Percentiles rank a stretch among this genome's conserved stretches.
These are phyloP conservation scores for Lordiphosa fenestrarum DNA, from an alignment of 2,888 invertebrate species.

Conservation along the genomic window DNA sequence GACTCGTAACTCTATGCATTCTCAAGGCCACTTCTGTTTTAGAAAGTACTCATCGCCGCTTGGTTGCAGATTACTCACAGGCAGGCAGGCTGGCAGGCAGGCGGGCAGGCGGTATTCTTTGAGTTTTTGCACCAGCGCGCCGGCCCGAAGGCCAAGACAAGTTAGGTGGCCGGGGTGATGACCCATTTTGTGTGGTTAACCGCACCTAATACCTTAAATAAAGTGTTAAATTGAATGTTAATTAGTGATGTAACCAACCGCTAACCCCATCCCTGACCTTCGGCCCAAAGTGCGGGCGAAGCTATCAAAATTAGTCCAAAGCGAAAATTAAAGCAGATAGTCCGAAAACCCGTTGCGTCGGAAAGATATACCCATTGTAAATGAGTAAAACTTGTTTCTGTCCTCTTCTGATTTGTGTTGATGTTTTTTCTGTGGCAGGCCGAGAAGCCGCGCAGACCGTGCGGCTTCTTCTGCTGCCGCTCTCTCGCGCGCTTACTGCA, in stretches of 20 bases:
- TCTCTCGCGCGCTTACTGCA: conserved; percentile 6
- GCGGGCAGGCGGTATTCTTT: conserved; percentile 7
- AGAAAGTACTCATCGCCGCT: conserved; percentile 42
- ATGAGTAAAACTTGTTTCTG: conserved; percentile 70
- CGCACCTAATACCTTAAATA: conserved; percentile 23
- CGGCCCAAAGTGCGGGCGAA: no score
- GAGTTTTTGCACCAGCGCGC: neutral
- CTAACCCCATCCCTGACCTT: neutral
- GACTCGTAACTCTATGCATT: conserved; percentile 44
- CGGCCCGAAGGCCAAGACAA: conserved; percentile 15
- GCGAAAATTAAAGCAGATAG: conserved; percentile 10
- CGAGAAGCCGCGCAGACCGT: neutral
- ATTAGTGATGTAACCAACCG: conserved; percentile 19
- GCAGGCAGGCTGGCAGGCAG: no score
- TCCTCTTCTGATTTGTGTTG: conserved; percentile 10
- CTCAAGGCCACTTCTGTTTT: conserved; percentile 55
- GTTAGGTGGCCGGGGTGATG: neutral
- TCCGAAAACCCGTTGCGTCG: conserved; percentile 35
- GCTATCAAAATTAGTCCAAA: conserved; percentile 1
- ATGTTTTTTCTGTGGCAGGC: neutral
- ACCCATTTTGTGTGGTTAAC: conserved; percentile 14
- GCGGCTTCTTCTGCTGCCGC: conserved; percentile 7
- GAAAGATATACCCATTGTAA: conserved; percentile 61
- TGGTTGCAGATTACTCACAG: conserved; percentile 1
- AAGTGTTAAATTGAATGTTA: conserved; percentile 41